Evolutionary conservation across 2,113 vertebrate species (phyloP).

Genomic region (Dipodomys stephensi): DNA sequence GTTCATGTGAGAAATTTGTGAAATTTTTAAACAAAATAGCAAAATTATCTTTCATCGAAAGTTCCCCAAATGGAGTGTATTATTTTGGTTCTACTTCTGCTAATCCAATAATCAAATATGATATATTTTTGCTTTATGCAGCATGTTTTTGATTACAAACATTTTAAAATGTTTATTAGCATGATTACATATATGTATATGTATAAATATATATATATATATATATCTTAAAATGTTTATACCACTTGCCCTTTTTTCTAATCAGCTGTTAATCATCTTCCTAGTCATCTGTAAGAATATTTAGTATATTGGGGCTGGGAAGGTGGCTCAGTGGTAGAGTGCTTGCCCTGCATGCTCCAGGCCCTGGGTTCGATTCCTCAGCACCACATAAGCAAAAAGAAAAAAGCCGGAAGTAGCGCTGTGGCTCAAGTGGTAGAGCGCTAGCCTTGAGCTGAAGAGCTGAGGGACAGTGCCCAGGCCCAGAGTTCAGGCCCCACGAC

Average conservation of each 20-base stretch:
- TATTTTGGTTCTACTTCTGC: not conserved
- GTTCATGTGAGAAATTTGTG: not conserved
- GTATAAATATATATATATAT: not conserved
- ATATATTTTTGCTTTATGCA: not conserved
- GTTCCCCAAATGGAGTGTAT: not conserved
- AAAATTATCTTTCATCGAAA: not conserved
- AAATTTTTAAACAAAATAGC: conserved; percentile 3
- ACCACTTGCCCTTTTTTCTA: not conserved
- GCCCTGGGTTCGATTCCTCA: too few relatives aligned
- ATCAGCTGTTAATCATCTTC: not conserved
- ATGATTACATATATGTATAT: not conserved
- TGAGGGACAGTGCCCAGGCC: too few relatives aligned
- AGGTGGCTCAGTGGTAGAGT: too few relatives aligned
- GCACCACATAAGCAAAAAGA: too few relatives aligned
- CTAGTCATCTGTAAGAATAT: not conserved
- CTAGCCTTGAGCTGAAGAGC: too few relatives aligned
- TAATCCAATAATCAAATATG: not conserved
- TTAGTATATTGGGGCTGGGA: conserved; percentile 25
- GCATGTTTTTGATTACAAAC: not conserved
- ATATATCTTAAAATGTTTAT: not conserved
- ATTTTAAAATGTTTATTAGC: not conserved
- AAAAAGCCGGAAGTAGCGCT: too few relatives aligned
- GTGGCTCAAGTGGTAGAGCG: too few relatives aligned
- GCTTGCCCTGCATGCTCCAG: too few relatives aligned
- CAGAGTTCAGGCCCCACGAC: too few relatives aligned